A percentile compares a stretch with the other conserved stretches of the same genome.
phyloP scores from a whole-genome alignment of 23 tunicate species.

The Styela clava region DNA sequence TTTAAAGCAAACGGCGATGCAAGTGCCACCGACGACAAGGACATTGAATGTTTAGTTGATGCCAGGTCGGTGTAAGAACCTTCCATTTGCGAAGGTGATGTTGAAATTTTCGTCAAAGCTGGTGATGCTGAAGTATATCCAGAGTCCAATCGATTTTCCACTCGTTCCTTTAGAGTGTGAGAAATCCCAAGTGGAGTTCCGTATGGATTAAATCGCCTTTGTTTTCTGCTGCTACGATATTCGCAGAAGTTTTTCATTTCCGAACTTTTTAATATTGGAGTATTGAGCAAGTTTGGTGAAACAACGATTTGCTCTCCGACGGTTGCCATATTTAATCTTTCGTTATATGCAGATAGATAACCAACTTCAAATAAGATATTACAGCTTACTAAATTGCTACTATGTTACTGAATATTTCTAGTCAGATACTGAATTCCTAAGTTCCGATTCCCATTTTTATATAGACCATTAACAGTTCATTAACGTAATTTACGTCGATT shows the following conservation, averaged over 20 bases:
- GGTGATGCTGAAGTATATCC: neutral
- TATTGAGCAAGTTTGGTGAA: neutral
- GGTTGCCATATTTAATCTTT: neutral
- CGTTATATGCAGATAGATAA: neutral
- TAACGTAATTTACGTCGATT: slow-evolving; percentile 11
- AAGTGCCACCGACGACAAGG: neutral
- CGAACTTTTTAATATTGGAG: neutral
- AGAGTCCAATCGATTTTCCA: slow-evolving; percentile 6
- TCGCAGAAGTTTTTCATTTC: neutral
- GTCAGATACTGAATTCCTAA: neutral
- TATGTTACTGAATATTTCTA: neutral
- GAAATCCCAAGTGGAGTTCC: slow-evolving; percentile 7
- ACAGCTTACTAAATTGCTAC: neutral
- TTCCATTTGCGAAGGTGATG: neutral
- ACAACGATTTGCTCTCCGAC: neutral
- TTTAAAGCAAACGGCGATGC: neutral
- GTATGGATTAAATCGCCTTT: slow-evolving; percentile 1
- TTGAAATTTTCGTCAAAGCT: neutral
- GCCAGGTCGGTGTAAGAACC: neutral
- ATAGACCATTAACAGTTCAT: slow-evolving; percentile 15
- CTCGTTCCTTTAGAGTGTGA: neutral
- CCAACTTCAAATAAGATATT: neutral
- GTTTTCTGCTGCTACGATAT: neutral
- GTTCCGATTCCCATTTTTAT: neutral
- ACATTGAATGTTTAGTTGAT: neutral